Evolutionary conservation across 2,113 vertebrate species (phyloP), one percentile per base, ranked within the genome.

Genomic region (Campylomormyrus tamandua): DNA sequence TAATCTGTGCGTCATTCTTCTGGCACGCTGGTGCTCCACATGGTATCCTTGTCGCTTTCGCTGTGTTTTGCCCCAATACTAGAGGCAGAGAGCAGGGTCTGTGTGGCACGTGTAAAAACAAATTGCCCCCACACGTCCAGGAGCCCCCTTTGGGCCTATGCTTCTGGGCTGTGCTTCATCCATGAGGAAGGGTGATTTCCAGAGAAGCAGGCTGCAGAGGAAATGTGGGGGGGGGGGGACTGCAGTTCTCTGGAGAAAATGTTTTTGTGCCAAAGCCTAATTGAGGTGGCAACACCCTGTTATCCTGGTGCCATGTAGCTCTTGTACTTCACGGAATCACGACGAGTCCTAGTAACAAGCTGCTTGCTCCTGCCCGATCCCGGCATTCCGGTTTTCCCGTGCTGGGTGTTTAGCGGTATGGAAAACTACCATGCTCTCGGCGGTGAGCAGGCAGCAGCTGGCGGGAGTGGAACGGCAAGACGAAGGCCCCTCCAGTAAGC

Each of bases 241-340:
- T 7, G 35, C 13, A 80, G 13, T 93, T 85, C 92, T 88, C 89
- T 24, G 87, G 89, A 91, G 92, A 92, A 92, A 92, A 87, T 80
- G 31, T 88, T 93, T 89, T 88, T n/a, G 74, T 80, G 31, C 35
- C 74, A 80, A 39, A 42, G 17, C 0, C 15, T 80, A 80, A 80
- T 80, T 80, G 31, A 80, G 35, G 74, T 39, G 74, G 74, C 74
- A 80, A 80, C 74, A 42, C 74, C 74, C 74, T 42, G 35, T 39
- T 42, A 17, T 80, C 74, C 31, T n/a, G 13, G 15, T 35, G 74
- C 74, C 35, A 42, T 19, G 17, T 2, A 80, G 74, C 35, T 17
- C 5, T 80, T 19, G 17, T 19, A 80, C 5, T 39, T 80, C 13
- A 80, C 5, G 17, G 74, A 80, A 80, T 80, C 35, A 19, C 35